Evolutionary conservation across 2,113 vertebrate genomes (phyloP), one percentile per base, ranked within the genome.

Genomic region (Setophaga coronata): DNA sequence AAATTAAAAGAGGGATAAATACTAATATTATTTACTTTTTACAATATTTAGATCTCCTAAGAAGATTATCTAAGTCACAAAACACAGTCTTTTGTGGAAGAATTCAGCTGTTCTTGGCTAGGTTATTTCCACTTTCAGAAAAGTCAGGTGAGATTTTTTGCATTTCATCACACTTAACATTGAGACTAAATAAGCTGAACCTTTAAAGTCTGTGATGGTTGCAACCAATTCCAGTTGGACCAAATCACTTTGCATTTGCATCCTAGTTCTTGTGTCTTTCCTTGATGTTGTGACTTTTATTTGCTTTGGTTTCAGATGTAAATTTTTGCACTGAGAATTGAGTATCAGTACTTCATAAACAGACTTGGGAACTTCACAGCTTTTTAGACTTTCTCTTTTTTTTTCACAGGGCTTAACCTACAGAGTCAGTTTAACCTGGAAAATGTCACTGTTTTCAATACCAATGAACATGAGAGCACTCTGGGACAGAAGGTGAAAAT

Each of bases 401-500:
- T 94, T 92, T 93, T 78, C 65, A 77, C 91, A 99, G 99, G 99
- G 54, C 98, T 99, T 81, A 99, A 99, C 92, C 98, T 99, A 66
- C 99, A 99, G 97, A 99, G 99, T 96, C 99, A 99, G 45, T 99
- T 99, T 97, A 99, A 99, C 97, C 96, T 99, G 95, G 99, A 99
- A 95, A 99, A 99, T 88, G 95, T 99, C 92, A 99, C 99, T 6
- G 99, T 99, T 80, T 99, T 99, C 97, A 99, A 99, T 97, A 99
- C 99, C 91, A 99, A 99, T 94, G 99, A 99, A 76, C 99, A 99
- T 64, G 99, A 99, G 90, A 99, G 99, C 95, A 99, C 99, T 18
- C 96, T 99, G 8, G 99, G 99, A 93, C 99, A 99, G 95, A 99
- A 99, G 99, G 99, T 99, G 85, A 98, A 73, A 72, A 48, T 82